phyloP scores from a whole-genome alignment of 2,888 invertebrate genomes.

The Exocentrus adspersus region DNA sequence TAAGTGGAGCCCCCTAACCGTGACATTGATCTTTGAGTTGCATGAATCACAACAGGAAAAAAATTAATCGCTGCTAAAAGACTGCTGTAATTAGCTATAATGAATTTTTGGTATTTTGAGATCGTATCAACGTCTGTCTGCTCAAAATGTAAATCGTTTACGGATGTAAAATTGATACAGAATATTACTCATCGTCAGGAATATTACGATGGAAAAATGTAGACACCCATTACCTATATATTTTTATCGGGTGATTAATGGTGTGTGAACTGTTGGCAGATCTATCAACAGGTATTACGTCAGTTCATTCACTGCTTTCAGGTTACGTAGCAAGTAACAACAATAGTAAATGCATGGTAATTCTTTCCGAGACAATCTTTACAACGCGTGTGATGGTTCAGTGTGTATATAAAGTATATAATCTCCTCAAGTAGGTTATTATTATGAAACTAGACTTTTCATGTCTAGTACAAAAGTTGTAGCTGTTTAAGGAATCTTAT shows the following conservation, averaged over 20 bases:
- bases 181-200: not conserved
- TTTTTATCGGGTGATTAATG: not conserved
- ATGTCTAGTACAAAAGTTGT: too few relatives aligned
- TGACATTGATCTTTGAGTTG: not conserved
- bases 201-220: not conserved
- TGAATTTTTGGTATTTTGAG: not conserved
- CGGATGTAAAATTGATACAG: not conserved
- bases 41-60: not conserved
- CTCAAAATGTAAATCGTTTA: not conserved
- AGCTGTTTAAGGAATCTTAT: too few relatives aligned
- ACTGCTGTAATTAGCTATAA: not conserved
- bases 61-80: not conserved
- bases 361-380: too few relatives aligned
- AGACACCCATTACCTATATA: too few relatives aligned
- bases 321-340: not conserved
- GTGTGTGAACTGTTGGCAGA: not conserved
- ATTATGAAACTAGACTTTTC: too few relatives aligned
- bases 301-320: not conserved
- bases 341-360: too few relatives aligned
- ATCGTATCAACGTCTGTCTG: not conserved
- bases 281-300: not conserved
- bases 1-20: not conserved
- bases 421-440: too few relatives aligned
- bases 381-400: too few relatives aligned
- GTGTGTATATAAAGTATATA: too few relatives aligned